These are phyloP conservation scores for Vulpes lagopus DNA, from an alignment of 2,113 vertebrate genomes.

Conservation along the genomic window DNA sequence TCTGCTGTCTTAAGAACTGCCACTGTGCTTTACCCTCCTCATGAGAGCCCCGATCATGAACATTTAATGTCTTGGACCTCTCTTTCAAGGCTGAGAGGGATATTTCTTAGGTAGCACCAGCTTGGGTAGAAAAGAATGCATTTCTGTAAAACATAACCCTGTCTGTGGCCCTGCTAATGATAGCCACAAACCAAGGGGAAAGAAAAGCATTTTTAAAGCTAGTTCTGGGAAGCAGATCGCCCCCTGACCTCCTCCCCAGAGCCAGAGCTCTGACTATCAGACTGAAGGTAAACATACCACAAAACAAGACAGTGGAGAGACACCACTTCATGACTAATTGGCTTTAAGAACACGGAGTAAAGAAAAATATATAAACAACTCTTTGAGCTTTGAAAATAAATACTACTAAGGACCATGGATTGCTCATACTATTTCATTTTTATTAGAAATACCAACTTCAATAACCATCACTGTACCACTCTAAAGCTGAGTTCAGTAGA, in stretches of 20 bases:
- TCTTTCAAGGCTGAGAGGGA: background rate
- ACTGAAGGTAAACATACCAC: conserved; percentile 78
- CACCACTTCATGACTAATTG: conserved; percentile 76
- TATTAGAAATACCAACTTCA: conserved; percentile 61
- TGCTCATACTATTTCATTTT: conserved; percentile 59
- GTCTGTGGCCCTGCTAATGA: conserved; percentile 61
- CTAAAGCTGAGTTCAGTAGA: background rate
- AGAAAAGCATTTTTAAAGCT: conserved; percentile 66
- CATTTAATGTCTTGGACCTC: background rate
- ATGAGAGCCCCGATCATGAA: background rate
- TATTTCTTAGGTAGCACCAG: conserved; percentile 47
- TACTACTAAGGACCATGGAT: background rate
- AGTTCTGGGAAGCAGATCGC: conserved; percentile 73
- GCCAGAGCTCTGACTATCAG: conserved; percentile 64
- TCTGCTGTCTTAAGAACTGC: conserved; percentile 33
- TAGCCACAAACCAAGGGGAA: conserved; percentile 66
- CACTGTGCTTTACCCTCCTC: background rate
- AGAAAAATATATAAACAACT: conserved; percentile 68
- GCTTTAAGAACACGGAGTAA: conserved; percentile 57
- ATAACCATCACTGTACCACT: background rate
- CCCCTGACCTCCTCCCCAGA: conserved; percentile 65
- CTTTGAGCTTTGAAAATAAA: conserved; percentile 72
- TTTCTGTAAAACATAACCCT: conserved; percentile 50
- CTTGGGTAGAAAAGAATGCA: conserved; percentile 33
- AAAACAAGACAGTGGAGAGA: conserved; percentile 65